Conservation (phyloP, 2,113 vertebrate genomes). For the Xenopus laevis region DNA sequence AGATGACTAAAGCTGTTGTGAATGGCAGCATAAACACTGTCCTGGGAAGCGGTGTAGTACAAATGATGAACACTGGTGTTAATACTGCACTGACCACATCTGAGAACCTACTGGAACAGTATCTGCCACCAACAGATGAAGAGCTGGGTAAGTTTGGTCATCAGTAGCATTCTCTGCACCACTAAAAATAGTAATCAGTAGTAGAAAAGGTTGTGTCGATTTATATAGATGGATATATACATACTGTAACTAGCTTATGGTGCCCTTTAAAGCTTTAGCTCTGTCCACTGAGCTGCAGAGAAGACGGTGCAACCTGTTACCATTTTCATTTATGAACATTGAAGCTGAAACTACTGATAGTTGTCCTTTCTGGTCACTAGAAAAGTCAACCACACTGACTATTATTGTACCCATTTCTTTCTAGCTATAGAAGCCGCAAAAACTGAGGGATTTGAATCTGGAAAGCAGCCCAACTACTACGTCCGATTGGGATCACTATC, state of each 20-base stretch:
- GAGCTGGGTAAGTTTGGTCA: constrained; percentile 69
- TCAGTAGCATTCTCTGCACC: too few species aligned
- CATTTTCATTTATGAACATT: too few species aligned
- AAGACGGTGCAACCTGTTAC: too few species aligned
- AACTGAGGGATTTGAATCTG: constrained; percentile 67
- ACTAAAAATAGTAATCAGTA: too few species aligned
- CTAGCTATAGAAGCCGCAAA: constrained; percentile 71
- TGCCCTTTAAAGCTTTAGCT: too few species aligned
- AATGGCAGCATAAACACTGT: constrained; percentile 73
- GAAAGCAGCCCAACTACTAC: constrained; percentile 59
- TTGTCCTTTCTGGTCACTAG: too few species aligned
- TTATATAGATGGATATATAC: too few species aligned
- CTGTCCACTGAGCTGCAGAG: too few species aligned
- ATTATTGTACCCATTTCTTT: not conserved
- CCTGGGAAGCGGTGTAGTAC: constrained; percentile 63
- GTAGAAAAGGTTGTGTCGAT: too few species aligned
- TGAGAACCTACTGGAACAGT: constrained; percentile 73
- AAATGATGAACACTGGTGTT: constrained; percentile 60
- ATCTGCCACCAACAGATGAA: constrained; percentile 74
- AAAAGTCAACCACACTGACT: too few species aligned
- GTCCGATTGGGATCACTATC: constrained; percentile 70
- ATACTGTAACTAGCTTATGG: too few species aligned
- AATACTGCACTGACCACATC: constrained; percentile 72
- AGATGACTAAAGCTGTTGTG: constrained; percentile 76
- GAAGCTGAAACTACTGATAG: too few species aligned